phyloP scores from a whole-genome alignment of 2,113 vertebrate species.

The Jaculus jaculus region DNA sequence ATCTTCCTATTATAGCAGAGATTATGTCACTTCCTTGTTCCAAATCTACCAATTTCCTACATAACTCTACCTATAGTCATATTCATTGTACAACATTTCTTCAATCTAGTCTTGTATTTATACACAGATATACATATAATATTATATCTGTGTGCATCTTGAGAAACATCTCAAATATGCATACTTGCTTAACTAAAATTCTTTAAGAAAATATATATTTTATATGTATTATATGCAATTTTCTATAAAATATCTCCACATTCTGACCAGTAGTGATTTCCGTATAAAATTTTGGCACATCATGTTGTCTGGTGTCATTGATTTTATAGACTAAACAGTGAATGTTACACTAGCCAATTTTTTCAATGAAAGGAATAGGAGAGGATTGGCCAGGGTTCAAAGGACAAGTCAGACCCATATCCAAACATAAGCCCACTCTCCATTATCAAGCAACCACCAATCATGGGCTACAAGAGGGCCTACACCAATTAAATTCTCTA shows the following conservation, averaged over 20 bases:
- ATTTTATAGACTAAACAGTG: neutral
- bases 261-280: neutral
- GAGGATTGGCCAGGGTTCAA: neutral
- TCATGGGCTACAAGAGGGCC: too few relatives aligned
- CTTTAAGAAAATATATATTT: too few relatives aligned
- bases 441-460: too few relatives aligned
- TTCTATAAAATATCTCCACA: neutral
- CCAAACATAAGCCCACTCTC: too few relatives aligned
- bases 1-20: neutral
- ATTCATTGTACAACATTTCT: neutral
- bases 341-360: neutral
- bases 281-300: neutral
- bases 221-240: neutral
- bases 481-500: too few relatives aligned
- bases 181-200: too few relatives aligned
- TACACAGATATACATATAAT: neutral
- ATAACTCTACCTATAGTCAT: neutral
- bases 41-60: neutral
- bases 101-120: neutral
- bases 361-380: neutral
- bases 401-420: too few relatives aligned
- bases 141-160: too few relatives aligned
- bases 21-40: neutral
- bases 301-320: neutral
- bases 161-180: too few relatives aligned